A percentile compares a stretch with the other conserved stretches of the same genome.
Conservation (phyloP, 2,797 vertebrate species). For the Sebastolobus alascanus region DNA sequence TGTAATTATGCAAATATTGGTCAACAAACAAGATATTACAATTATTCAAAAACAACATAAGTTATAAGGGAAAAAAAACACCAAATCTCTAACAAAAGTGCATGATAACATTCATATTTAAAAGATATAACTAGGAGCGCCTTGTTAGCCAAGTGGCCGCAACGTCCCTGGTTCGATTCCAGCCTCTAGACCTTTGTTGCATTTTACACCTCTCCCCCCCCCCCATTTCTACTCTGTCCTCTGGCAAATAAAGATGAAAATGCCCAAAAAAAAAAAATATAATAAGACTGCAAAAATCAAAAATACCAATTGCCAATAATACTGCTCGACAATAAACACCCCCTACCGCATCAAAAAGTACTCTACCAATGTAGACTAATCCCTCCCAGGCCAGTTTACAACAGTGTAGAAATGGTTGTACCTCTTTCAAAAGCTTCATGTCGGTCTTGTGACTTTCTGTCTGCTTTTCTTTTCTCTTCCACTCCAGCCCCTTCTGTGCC, state of each 20-base stretch:
- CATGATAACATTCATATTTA: not conserved
- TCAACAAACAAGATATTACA: not conserved
- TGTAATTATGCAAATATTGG: not conserved
- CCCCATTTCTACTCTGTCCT: not conserved
- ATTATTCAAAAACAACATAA: not conserved
- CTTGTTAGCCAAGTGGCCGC: not conserved
- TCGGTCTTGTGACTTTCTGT: constrained; percentile 19
- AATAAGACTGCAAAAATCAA: too few relatives aligned
- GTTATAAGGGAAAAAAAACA: not conserved
- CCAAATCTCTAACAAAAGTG: not conserved
- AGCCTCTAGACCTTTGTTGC: too few relatives aligned
- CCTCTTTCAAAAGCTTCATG: not conserved
- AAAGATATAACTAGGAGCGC: not conserved
- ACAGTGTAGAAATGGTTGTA: not conserved
- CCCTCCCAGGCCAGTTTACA: not conserved
- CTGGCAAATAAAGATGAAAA: too few relatives aligned
- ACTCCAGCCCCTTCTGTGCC: constrained; percentile 23
- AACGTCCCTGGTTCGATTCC: not conserved
- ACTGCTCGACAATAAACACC: too few relatives aligned
- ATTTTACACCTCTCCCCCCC: too few relatives aligned
- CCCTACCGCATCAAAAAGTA: too few relatives aligned
- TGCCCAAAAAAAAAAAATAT: too few relatives aligned
- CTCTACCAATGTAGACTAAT: too few relatives aligned
- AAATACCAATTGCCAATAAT: too few relatives aligned
- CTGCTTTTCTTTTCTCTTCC: constrained; percentile 38